A percentile compares a stretch with the other conserved stretches of the same genome.
Conservation (phyloP, 2,888 invertebrate species). For the Acleris holmiana region DNA sequence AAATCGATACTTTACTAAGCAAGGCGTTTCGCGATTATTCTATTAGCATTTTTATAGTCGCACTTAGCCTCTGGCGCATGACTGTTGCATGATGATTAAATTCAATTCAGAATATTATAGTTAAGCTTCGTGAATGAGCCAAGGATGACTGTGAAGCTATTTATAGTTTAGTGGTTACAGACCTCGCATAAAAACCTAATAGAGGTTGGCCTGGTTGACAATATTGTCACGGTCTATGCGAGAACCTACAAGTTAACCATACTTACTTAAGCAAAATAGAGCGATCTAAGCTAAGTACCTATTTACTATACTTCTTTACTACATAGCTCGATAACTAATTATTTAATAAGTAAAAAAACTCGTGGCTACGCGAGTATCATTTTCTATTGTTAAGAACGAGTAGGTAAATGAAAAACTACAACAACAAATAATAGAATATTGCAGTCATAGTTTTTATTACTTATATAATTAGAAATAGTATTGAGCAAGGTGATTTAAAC, state of each 20-base stretch:
- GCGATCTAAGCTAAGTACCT: too few species aligned
- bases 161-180: constrained; percentile 21
- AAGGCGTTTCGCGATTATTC: constrained; percentile 6
- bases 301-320: too few species aligned
- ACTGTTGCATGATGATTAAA: constrained; percentile 17
- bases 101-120: constrained; percentile 23
- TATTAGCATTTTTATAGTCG: neutral
- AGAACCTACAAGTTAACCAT: neutral
- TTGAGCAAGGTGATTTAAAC: too few species aligned
- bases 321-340: too few species aligned
- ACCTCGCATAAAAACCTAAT: constrained; percentile 28
- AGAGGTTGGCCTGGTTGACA: constrained; percentile 20
- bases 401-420: too few species aligned
- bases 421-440: too few species aligned
- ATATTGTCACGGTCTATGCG: neutral
- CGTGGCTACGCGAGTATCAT: too few species aligned
- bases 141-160: constrained; percentile 29
- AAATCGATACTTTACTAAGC: neutral
- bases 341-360: too few species aligned
- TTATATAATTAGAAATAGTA: too few species aligned
- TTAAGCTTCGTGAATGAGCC: constrained; percentile 16
- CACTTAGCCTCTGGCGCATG: neutral
- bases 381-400: too few species aligned
- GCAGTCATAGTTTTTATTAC: too few species aligned
- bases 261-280: too few species aligned